These are phyloP conservation scores for Phaedon cochleariae DNA, from an alignment of 2,888 invertebrate genomes.

Conservation along the genomic window DNA sequence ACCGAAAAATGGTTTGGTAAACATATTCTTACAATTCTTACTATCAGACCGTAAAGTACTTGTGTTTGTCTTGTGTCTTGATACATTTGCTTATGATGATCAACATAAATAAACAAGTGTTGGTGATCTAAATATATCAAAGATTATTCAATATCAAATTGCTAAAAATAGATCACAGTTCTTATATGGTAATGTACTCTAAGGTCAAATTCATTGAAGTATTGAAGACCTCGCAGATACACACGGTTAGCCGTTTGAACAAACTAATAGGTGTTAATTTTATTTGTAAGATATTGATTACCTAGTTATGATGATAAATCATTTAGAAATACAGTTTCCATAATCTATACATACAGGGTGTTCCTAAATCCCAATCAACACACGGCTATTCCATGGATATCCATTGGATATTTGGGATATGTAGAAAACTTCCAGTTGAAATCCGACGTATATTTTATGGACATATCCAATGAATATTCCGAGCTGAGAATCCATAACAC, in stretches of 20 bases:
- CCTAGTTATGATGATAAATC: background rate
- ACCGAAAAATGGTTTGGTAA: no score
- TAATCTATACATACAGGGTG: background rate
- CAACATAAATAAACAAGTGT: slow-evolving; percentile 25
- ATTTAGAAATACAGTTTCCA: no score
- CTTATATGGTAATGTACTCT: slow-evolving; percentile 42
- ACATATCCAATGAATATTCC: no score
- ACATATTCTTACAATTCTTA: slow-evolving; percentile 2
- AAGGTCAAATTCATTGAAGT: slow-evolving; percentile 50
- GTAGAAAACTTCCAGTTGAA: no score
- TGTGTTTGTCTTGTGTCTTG: slow-evolving; percentile 12
- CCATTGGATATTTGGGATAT: background rate
- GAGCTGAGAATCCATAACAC: no score
- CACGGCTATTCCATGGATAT: background rate
- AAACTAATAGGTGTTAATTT: background rate
- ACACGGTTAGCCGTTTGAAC: background rate
- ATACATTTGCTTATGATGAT: slow-evolving; percentile 14
- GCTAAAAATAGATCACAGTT: slow-evolving; percentile 36
- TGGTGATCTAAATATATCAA: slow-evolving; percentile 36
- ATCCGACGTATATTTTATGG: no score
- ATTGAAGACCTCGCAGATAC: background rate
- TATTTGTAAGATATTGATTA: background rate
- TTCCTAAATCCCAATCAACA: background rate
- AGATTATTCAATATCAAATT: slow-evolving; percentile 37
- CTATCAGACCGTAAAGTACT: slow-evolving; percentile 5